These are phyloP conservation scores for Spheniscus mendiculus DNA, from an alignment of 2,113 vertebrate genomes.

Conservation along the genomic window DNA sequence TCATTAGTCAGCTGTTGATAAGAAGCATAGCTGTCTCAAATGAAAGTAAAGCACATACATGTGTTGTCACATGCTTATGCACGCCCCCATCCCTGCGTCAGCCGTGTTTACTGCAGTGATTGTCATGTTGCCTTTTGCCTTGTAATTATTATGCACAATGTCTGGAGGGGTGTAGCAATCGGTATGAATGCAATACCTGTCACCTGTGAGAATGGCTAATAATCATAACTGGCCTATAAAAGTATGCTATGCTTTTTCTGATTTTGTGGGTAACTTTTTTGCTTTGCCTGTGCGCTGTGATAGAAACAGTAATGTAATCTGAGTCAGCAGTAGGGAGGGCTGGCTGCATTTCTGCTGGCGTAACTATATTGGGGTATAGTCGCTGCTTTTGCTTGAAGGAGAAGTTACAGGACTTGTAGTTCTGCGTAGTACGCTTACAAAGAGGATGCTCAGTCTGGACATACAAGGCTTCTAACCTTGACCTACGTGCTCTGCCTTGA, in stretches of 20 bases:
- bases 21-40: neutral
- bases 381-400: neutral
- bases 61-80: neutral
- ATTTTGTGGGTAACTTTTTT: neutral
- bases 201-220: no score
- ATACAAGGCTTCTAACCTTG: neutral
- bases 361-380: rapidly evolving
- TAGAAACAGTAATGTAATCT: neutral
- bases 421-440: neutral
- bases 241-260: neutral
- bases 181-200: neutral
- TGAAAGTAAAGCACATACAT: neutral
- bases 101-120: rapidly evolving
- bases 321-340: neutral
- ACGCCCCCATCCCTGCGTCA: rapidly evolving
- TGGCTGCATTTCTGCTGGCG: neutral
- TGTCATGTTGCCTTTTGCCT: neutral
- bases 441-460: neutral
- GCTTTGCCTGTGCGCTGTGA: rapidly evolving
- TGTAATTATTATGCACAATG: rapidly evolving
- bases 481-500: neutral
- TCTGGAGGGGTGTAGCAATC: neutral
- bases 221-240: neutral
- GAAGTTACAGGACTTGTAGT: neutral
- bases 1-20: neutral